phyloP scores from a whole-genome alignment of 2,888 invertebrate genomes.

The Nowickia ferox region DNA sequence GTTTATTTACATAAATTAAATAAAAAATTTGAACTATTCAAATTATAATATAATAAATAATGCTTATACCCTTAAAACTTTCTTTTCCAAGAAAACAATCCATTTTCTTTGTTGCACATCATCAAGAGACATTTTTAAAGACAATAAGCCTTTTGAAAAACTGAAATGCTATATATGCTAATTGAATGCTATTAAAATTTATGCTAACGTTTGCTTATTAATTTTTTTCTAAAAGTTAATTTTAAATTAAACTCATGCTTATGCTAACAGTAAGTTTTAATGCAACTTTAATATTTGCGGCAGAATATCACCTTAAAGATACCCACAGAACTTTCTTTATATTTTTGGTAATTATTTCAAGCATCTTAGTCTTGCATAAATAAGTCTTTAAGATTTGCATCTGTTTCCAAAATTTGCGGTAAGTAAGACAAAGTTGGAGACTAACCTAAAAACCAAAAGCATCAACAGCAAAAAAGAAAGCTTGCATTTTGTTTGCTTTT shows the following conservation, averaged over 20 bases:
- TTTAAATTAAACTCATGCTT: background rate
- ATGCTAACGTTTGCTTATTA: too few species aligned
- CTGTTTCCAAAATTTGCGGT: slow-evolving; percentile 17
- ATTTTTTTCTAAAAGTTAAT: background rate
- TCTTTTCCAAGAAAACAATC: too few species aligned
- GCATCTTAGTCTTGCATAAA: background rate
- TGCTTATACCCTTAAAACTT: too few species aligned
- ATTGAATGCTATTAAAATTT: too few species aligned
- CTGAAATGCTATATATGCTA: too few species aligned
- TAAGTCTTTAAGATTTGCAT: slow-evolving; percentile 18
- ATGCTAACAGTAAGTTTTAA: background rate
- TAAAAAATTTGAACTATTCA: too few species aligned
- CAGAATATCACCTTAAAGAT: background rate
- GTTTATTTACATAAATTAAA: too few species aligned
- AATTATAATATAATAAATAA: too few species aligned
- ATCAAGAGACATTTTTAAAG: too few species aligned
- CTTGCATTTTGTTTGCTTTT: slow-evolving; percentile 23
- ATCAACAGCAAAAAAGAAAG: slow-evolving; percentile 2
- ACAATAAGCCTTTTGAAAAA: too few species aligned
- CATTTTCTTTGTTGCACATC: too few species aligned
- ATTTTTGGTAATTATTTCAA: slow-evolving; percentile 1
- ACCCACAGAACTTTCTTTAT: background rate
- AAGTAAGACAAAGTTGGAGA: slow-evolving; percentile 14
- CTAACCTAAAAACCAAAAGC: background rate
- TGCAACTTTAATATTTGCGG: background rate